Percentiles rank a stretch among this genome's conserved stretches.
These are phyloP conservation scores for Martes martes DNA, from an alignment of 2,113 vertebrate genomes.

Conservation along the genomic window DNA sequence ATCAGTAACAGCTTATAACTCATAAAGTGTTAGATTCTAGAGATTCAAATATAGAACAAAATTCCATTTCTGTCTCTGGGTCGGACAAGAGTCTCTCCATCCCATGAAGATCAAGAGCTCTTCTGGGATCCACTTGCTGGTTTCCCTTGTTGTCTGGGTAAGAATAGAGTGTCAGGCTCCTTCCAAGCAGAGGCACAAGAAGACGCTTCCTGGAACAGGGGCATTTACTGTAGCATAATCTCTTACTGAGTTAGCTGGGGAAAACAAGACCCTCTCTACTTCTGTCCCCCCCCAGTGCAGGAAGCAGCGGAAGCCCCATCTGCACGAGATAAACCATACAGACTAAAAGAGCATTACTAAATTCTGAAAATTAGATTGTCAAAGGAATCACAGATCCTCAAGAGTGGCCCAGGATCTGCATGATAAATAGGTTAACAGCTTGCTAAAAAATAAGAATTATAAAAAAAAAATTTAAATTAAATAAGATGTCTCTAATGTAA, in stretches of 20 bases:
- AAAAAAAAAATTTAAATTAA: neutral
- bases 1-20: neutral
- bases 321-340: neutral
- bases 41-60: neutral
- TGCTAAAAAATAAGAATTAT: neutral
- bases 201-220: neutral
- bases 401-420: neutral
- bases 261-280: neutral
- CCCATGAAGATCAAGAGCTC: neutral
- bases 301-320: neutral
- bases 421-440: neutral
- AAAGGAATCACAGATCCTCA: neutral
- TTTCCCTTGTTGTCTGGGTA: neutral
- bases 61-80: neutral
- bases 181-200: neutral
- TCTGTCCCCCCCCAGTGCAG: rapidly evolving
- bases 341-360: neutral
- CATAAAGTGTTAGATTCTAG: neutral
- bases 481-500: neutral
- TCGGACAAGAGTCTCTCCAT: neutral
- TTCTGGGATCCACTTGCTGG: neutral
- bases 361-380: neutral
- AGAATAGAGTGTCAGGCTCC: neutral
- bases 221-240: neutral
- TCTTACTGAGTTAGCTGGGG: too few species aligned